Evolutionary conservation across 1,140 invertebrate genomes (phyloP), one percentile per base, ranked within the genome.

Genomic region (Camponotus floridanus): DNA sequence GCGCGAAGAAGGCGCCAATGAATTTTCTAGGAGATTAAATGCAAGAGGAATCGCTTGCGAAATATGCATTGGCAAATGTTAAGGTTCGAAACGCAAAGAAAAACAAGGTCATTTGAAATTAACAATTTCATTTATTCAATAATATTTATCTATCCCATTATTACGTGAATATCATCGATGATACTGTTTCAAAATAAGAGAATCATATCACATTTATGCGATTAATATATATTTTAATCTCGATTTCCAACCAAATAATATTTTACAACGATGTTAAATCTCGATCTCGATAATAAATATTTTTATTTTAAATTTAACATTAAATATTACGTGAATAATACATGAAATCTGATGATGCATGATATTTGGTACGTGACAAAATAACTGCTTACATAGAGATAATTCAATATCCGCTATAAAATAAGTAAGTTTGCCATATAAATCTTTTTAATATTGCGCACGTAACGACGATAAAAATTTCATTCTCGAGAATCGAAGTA

Each of bases 11-110:
- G n/a, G 31, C 7, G 21, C 33, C 21, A 61, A 48, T 48, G 74
- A 86, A 86, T 86, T 87, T 73, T 86, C 67, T 86, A 65, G 55
- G 31, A 80, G 76, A 86, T 87, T 87, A 87, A 86, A 70, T 80
- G 51, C 21, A 74, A 45, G 42, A 76, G 33, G 70, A 59, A 86
- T 86, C 61, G 26, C 59, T 33, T 62, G 79, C 67, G 21, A 84
- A 86, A 86, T 86, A 73, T 65, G 65, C 76, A 86, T 83, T 64
- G 84, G 55, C 7, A 74, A 71, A 62, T 83, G 55, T 18, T 9
- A 36, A 1, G 36, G 5, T 26, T 61, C 36, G 36, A 11, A 65
- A 26, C 15, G 18, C 11, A 65, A 15, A 31, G 55, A 26, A 26
- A 59, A 71, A 71, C 42, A 73, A 83, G 39, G 18, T 48, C 1